Conservation (phyloP, 2,797 vertebrate genomes). For the Phoebastria nigripes region DNA sequence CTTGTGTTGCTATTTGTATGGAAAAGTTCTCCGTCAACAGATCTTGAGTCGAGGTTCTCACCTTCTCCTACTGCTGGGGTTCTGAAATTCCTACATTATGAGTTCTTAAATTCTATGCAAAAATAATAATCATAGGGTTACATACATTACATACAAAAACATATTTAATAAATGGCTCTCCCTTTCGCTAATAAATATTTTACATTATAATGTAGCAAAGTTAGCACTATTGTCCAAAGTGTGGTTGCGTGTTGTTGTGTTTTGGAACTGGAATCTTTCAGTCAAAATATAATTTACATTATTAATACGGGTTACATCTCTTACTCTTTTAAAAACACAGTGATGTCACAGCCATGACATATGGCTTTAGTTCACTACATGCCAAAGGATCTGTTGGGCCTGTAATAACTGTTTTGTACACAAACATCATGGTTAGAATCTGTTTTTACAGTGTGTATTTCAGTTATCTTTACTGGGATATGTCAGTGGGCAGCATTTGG, state of each 20-base stretch:
- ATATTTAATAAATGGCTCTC: background rate
- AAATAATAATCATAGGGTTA: background rate
- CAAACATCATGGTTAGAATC: constrained; percentile 2
- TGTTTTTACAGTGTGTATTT: background rate
- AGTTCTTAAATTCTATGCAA: background rate
- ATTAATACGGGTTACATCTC: background rate
- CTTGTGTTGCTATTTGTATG: background rate
- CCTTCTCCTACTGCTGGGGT: background rate
- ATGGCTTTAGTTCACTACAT: background rate
- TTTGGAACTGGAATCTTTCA: background rate
- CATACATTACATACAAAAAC: background rate
- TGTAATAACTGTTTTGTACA: background rate
- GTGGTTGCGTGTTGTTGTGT: background rate
- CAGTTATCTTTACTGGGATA: background rate
- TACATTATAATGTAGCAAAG: background rate
- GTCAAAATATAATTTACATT: background rate
- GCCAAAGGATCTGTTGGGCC: background rate
- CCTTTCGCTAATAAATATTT: background rate
- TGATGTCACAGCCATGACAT: background rate
- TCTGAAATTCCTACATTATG: background rate
- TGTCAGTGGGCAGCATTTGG: background rate
- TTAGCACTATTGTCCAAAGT: background rate
- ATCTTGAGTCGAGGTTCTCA: background rate
- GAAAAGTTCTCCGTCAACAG: background rate
- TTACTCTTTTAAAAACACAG: background rate